Evolutionary conservation across 2,113 vertebrate species (phyloP).

Genomic region (Butastur rufipennis): DNA sequence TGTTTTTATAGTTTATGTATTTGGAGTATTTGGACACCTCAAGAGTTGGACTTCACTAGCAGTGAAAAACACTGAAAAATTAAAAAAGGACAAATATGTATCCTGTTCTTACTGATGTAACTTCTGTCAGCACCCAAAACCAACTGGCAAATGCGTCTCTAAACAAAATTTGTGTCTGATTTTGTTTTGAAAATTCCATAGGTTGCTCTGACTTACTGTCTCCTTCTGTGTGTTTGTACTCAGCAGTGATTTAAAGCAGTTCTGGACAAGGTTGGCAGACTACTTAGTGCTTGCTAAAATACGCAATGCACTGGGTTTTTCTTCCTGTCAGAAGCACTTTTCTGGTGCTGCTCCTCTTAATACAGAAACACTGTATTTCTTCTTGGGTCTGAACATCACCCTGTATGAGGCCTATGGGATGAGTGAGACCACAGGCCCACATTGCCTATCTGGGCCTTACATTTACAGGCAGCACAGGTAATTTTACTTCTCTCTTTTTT

Average conservation of each 20-base stretch:
- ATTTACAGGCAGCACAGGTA: constrained; percentile 80
- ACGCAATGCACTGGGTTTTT: constrained; percentile 79
- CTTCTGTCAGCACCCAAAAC: background rate
- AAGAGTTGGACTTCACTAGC: background rate
- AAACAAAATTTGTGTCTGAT: background rate
- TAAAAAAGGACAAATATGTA: background rate
- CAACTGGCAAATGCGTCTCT: background rate
- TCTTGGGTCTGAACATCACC: constrained; percentile 84
- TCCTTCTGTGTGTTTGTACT: background rate
- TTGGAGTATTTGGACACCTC: background rate
- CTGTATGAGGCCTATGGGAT: constrained; percentile 87
- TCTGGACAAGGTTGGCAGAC: constrained; percentile 78
- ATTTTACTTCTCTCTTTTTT: background rate
- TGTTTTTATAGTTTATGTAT: background rate
- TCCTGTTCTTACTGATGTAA: background rate
- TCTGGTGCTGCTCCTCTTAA: constrained; percentile 84
- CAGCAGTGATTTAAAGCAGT: constrained; percentile 77
- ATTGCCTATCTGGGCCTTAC: constrained; percentile 82
- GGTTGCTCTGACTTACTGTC: background rate
- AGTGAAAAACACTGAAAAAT: background rate
- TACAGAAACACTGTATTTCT: constrained; percentile 79
- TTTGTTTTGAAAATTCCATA: background rate
- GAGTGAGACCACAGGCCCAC: constrained; percentile 88
- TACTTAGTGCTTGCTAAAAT: constrained; percentile 83
- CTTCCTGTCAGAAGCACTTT: constrained; percentile 83